phyloP scores from a whole-genome alignment of 92 coral and sea anemone species.

The Palythoa heliodiscus region DNA sequence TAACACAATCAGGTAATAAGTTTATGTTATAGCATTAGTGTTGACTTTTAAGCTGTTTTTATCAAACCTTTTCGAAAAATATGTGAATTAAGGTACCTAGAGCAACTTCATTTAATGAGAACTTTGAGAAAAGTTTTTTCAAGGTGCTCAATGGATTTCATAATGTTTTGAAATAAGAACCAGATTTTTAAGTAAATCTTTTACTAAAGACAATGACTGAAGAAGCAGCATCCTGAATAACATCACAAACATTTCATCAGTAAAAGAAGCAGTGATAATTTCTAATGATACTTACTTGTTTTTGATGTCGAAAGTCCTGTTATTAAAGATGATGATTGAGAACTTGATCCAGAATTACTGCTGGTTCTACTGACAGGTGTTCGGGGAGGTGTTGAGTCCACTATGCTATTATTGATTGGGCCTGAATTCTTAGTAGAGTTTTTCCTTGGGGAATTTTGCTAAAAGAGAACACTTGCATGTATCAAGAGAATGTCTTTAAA shows the following conservation, averaged over 20 bases:
- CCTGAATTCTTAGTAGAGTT: slow-evolving; percentile 86
- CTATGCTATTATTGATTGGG: slow-evolving; percentile 58
- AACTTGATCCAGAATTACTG: slow-evolving; percentile 36
- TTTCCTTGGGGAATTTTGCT: slow-evolving; percentile 91
- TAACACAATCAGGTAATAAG: background rate
- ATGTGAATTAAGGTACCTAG: no score
- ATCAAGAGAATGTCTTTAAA: no score
- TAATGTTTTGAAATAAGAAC: no score
- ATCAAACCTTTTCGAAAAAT: no score
- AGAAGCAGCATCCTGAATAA: background rate
- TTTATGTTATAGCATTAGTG: no score
- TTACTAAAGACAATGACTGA: background rate
- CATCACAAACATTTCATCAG: background rate
- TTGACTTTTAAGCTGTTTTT: no score
- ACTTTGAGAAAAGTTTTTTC: no score
- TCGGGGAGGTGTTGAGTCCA: slow-evolving; percentile 72
- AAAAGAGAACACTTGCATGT: background rate
- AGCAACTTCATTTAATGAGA: no score
- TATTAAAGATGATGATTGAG: slow-evolving; percentile 45
- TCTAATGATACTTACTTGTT: slow-evolving; percentile 11
- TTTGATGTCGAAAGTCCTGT: slow-evolving; percentile 49
- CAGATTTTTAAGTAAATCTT: no score
- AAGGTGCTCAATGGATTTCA: no score
- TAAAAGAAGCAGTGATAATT: background rate
- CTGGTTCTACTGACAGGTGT: slow-evolving; percentile 49